These are phyloP conservation scores for Eulacestoma nigropectus DNA, from an alignment of 2,113 vertebrate species.

Conservation along the genomic window DNA sequence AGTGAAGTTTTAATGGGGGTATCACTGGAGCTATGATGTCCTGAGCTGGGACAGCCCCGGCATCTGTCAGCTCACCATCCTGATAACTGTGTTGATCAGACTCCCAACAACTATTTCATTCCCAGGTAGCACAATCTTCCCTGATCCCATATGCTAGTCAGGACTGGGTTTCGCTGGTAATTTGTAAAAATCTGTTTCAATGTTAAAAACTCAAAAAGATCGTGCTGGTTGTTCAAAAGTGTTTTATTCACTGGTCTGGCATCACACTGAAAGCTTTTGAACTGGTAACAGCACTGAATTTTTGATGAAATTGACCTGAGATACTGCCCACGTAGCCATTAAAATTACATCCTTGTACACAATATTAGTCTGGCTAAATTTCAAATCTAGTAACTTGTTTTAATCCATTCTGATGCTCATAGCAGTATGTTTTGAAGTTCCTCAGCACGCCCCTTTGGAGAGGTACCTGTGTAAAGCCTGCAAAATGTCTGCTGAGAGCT, in stretches of 20 bases:
- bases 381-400: background rate
- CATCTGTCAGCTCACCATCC: background rate
- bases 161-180: background rate
- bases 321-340: background rate
- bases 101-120: background rate
- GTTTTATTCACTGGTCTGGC: background rate
- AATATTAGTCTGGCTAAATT: background rate
- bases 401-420: background rate
- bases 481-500: background rate
- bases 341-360: background rate
- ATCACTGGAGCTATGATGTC: background rate
- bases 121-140: background rate
- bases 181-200: background rate
- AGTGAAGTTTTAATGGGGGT: background rate
- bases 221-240: background rate
- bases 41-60: background rate
- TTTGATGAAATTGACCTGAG: background rate
- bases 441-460: background rate
- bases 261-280: background rate
- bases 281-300: background rate
- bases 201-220: background rate
- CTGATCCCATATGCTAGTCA: background rate
- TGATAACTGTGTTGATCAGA: background rate
- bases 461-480: background rate
- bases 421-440: background rate